phyloP scores from a whole-genome alignment of 1,140 invertebrate species.

The Drosophila asahinai region DNA sequence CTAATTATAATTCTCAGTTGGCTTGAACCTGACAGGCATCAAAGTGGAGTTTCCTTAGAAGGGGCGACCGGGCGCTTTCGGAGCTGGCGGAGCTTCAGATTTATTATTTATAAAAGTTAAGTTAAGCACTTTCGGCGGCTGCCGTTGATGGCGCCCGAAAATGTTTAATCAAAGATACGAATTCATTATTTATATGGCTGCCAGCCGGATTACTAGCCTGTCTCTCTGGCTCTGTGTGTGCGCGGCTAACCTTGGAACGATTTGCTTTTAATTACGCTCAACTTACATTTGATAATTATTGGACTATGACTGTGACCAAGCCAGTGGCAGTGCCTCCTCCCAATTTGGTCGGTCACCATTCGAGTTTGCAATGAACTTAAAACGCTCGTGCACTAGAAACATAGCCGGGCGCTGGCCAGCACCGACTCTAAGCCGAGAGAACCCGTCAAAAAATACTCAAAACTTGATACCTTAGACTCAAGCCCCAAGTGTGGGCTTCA shows the following conservation, averaged over 20 bases:
- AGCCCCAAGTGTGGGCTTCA: conserved; percentile 15
- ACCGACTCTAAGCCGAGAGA: conserved; percentile 1
- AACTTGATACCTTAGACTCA: not conserved
- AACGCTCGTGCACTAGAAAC: conserved; percentile 41
- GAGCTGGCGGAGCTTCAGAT: conserved; percentile 17
- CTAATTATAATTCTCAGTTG: conserved; percentile 42
- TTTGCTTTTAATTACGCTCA: conserved; percentile 65
- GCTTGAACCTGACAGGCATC: conserved; percentile 34
- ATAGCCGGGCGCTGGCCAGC: not conserved
- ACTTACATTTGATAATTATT: conserved; percentile 70
- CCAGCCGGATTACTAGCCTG: conserved; percentile 4
- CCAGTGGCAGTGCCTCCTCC: conserved; percentile 14
- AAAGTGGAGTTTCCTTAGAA: conserved; percentile 29
- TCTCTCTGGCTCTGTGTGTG: conserved; percentile 2
- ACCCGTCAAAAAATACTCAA: conserved; percentile 1
- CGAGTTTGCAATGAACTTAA: conserved; percentile 74
- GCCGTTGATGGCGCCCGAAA: conserved; percentile 14
- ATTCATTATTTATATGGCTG: conserved; percentile 59
- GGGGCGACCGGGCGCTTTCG: not conserved
- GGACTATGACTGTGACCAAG: conserved; percentile 64
- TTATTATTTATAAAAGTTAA: conserved; percentile 64
- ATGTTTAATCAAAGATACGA: conserved; percentile 64
- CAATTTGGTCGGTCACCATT: conserved; percentile 31
- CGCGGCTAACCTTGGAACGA: conserved; percentile 53
- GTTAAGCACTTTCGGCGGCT: conserved; percentile 37